Conservation (phyloP, 2,888 invertebrate genomes). For the Myopa tessellatipennis region DNA sequence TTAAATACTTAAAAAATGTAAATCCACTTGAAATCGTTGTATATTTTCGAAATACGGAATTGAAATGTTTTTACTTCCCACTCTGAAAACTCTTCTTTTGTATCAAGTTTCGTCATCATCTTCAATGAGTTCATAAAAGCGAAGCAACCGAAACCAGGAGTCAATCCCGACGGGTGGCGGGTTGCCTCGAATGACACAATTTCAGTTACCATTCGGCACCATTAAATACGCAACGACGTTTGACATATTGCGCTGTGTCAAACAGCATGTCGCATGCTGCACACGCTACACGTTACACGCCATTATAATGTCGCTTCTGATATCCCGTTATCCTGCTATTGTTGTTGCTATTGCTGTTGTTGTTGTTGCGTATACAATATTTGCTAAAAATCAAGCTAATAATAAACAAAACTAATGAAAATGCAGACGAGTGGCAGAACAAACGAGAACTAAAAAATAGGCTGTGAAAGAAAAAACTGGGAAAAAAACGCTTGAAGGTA, state of each 20-base stretch:
- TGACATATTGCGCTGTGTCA: constrained; percentile 28
- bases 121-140: neutral
- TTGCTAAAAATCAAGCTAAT: constrained; percentile 46
- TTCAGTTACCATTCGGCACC: neutral
- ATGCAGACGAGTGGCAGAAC: neutral
- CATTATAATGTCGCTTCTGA: neutral
- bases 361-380: constrained; percentile 15
- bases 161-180: neutral
- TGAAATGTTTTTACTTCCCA: neutral
- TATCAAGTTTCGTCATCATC: neutral
- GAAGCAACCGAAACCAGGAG: neutral
- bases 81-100: neutral
- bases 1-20: too few species aligned
- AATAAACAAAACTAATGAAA: constrained; percentile 43
- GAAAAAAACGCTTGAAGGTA: too few species aligned
- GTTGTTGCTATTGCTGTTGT: constrained; percentile 2
- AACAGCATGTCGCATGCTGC: constrained; percentile 11
- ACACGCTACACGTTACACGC: neutral
- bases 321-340: constrained; percentile 2
- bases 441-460: neutral
- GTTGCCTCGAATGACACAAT: neutral
- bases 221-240: constrained; percentile 20
- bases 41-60: too few species aligned
- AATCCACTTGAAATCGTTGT: too few species aligned
- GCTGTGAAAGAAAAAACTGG: neutral